A percentile compares a stretch with the other conserved stretches of the same genome.
Conservation (phyloP, 1,140 invertebrate genomes). For the Ceratoteleas bidentatus region DNA sequence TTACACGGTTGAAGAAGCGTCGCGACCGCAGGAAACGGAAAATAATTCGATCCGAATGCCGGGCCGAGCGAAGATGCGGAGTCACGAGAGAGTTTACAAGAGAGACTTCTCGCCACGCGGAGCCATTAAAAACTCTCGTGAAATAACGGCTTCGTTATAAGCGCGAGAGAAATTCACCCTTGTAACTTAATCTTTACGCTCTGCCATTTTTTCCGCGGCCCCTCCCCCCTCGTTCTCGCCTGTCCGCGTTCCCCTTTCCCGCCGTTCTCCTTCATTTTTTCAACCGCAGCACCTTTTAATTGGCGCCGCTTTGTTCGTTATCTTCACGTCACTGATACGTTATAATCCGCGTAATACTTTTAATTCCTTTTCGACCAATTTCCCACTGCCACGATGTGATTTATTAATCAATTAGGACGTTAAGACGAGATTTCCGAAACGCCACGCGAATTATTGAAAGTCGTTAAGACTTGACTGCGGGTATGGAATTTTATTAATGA, state of each 20-base stretch:
- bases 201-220: not conserved
- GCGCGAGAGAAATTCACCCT: slow-evolving; percentile 29
- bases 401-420: slow-evolving; percentile 31
- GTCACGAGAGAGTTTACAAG: slow-evolving; percentile 71
- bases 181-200: slow-evolving; percentile 48
- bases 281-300: not conserved
- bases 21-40: slow-evolving; percentile 59
- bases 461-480: not conserved
- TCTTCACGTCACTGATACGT: slow-evolving; percentile 32
- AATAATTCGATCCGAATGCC: slow-evolving; percentile 67
- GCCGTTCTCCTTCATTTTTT: not conserved
- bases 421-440: slow-evolving; percentile 28
- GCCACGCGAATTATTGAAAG: slow-evolving; percentile 22
- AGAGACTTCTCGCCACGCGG: slow-evolving; percentile 68
- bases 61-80: slow-evolving; percentile 65
- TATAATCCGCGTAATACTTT: slow-evolving; percentile 17
- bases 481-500: slow-evolving; percentile 24
- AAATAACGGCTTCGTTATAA: slow-evolving; percentile 75
- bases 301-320: slow-evolving; percentile 10
- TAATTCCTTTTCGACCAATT: slow-evolving; percentile 21
- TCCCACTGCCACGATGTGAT: slow-evolving; percentile 7
- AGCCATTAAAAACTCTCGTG: slow-evolving; percentile 72
- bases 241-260: not conserved
- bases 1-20: no score
- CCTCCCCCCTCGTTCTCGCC: not conserved